Conservation (phyloP, 2,113 vertebrate species). For the Leucosticte australis region DNA sequence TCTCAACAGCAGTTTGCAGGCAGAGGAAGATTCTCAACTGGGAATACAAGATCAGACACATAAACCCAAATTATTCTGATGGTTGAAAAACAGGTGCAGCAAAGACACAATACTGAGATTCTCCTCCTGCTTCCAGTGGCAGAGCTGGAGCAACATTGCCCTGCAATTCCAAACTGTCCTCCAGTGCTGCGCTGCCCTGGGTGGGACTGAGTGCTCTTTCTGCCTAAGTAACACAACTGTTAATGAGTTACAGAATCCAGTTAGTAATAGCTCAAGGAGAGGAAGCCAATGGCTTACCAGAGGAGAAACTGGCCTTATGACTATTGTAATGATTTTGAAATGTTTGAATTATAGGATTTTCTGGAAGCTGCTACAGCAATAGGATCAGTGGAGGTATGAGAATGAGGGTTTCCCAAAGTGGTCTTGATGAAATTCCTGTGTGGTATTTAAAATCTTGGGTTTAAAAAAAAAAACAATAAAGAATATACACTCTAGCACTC, state of each 20-base stretch:
- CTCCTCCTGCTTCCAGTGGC: neutral
- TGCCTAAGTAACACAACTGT: neutral
- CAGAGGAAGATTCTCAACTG: neutral
- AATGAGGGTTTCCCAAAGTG: neutral
- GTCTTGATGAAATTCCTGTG: neutral
- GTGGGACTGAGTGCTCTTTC: neutral
- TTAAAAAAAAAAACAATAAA: neutral
- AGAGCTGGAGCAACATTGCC: neutral
- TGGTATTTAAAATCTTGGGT: neutral
- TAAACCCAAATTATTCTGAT: rapidly evolving
- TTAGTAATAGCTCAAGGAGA: neutral
- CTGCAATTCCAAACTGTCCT: neutral
- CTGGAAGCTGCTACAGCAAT: neutral
- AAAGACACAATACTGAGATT: neutral
- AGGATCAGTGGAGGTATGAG: neutral
- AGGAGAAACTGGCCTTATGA: neutral
- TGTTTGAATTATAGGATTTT: neutral
- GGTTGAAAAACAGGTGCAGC: rapidly evolving
- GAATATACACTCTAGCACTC: neutral
- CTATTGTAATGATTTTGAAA: neutral
- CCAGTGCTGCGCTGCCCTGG: rapidly evolving
- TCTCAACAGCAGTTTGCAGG: neutral
- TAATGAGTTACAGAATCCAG: neutral
- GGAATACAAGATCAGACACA: neutral
- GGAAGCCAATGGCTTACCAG: neutral